Conservation (phyloP, 2,888 invertebrate genomes). For the Neria commutata region DNA sequence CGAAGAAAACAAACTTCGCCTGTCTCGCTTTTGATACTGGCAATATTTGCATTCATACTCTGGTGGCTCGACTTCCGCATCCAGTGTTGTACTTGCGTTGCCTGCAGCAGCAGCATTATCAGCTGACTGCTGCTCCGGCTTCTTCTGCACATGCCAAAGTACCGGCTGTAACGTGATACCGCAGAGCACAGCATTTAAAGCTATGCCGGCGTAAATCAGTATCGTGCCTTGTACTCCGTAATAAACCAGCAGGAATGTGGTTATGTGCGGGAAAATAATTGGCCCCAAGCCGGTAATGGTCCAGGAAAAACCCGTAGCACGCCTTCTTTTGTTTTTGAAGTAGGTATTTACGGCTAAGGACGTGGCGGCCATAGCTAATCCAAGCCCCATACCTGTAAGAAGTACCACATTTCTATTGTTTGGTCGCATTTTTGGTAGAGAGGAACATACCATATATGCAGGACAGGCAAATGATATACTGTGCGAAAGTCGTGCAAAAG, state of each 20-base stretch:
- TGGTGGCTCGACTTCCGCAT: not conserved
- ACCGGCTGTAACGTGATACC: constrained; percentile 75
- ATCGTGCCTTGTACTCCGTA: constrained; percentile 74
- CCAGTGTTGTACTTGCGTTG: not conserved
- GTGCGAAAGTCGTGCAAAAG: constrained; percentile 68
- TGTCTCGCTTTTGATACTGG: constrained; percentile 44
- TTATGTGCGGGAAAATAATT: constrained; percentile 74
- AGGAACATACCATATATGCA: constrained; percentile 70
- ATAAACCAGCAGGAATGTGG: constrained; percentile 66
- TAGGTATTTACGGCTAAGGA: constrained; percentile 76
- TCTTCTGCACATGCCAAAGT: constrained; percentile 71
- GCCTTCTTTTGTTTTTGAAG: constrained; percentile 71
- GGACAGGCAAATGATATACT: constrained; percentile 71
- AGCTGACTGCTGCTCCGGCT: constrained; percentile 45
- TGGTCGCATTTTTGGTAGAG: not conserved
- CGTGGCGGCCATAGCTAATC: constrained; percentile 71
- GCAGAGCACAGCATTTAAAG: constrained; percentile 71
- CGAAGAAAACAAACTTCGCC: constrained; percentile 54
- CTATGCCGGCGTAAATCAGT: constrained; percentile 71
- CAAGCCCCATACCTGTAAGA: constrained; percentile 63
- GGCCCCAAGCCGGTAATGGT: constrained; percentile 76
- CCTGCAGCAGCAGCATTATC: constrained; percentile 2
- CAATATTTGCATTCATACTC: constrained; percentile 57
- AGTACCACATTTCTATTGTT: not conserved
- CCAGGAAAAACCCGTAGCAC: constrained; percentile 76